A percentile compares a stretch with the other conserved stretches of the same genome.
These are phyloP conservation scores for Chrysomela aeneicollis DNA, from an alignment of 2,888 invertebrate genomes.

Conservation along the genomic window DNA sequence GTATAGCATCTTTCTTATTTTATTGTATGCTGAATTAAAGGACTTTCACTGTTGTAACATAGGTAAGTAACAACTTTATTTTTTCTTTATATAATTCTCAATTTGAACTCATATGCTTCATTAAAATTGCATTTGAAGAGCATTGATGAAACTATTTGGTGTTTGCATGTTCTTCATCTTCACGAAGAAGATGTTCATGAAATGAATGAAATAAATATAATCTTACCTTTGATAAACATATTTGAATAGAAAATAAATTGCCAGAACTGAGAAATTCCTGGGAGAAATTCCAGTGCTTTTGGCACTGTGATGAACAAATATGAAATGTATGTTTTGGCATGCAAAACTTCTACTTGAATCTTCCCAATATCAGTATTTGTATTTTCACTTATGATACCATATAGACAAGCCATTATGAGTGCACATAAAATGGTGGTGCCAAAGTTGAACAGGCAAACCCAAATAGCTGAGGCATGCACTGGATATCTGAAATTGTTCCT, in stretches of 20 bases:
- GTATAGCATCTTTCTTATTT: too few species aligned
- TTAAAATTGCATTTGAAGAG: too few species aligned
- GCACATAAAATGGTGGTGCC: slow-evolving; percentile 20
- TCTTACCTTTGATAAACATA: slow-evolving; percentile 29
- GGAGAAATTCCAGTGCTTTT: slow-evolving; percentile 23
- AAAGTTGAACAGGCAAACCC: slow-evolving; percentile 27
- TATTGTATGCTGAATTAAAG: too few species aligned
- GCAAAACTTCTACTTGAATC: slow-evolving; percentile 9
- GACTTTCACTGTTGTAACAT: too few species aligned
- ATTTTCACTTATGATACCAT: slow-evolving; percentile 25
- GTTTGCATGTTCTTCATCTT: too few species aligned
- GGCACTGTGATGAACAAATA: slow-evolving; percentile 31
- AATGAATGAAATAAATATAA: not conserved
- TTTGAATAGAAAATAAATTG: slow-evolving; percentile 31
- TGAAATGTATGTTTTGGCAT: slow-evolving; percentile 16
- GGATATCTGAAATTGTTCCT: slow-evolving; percentile 29
- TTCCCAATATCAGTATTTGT: slow-evolving; percentile 6
- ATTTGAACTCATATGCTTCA: too few species aligned
- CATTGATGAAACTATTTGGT: too few species aligned
- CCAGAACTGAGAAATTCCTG: slow-evolving; percentile 27
- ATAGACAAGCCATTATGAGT: slow-evolving; percentile 24
- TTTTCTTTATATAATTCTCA: too few species aligned
- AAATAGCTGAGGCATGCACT: slow-evolving; percentile 24
- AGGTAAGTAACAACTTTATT: too few species aligned
- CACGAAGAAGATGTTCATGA: too few species aligned